Base-by-base conservation (phyloP, 2,113 vertebrate genomes). In the Willisornis vidua region DNA sequence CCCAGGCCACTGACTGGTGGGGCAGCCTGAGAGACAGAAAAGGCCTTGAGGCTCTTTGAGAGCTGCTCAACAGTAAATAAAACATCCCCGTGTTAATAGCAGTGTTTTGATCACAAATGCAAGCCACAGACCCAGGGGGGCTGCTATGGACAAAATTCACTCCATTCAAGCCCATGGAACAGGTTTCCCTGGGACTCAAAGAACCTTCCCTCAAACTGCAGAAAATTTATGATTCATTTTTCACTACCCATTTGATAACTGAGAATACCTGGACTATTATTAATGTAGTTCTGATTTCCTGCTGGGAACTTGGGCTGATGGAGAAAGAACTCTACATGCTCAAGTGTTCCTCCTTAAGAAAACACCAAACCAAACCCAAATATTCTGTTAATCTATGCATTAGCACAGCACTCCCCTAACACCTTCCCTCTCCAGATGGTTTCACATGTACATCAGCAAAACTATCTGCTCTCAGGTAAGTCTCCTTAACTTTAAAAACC, bases 321-420 rank as follows among this genome's bases (percentile, higher is more conserved):
- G 8, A 31, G 43, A 81, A 83, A 71, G 63, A 82, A 31, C 0
- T 41, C 41, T 41, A 41, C 41, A 12, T 41, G 41, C 14, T 41
- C 41, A 41, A 72, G 46, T n/a, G 18, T 45, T 71, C 19, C 58
- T 59, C 28, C 33, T 84, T 18, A 35, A 79, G 76, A 63, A 35
- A 49, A 1, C 0, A 3, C 7, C 5, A 10, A 35, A 33, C n/a
- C 62, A 49, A 52, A 19, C 2, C 45, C 19, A 67, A 51, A 31
- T 8, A 37, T 48, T 46, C 72, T 61, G 37, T 11, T 46, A 28
- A 58, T 45, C 23, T 37, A 3, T 68, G 7, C 14, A 10, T 63
- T 73, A 31, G 20, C 1, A 2, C 14, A 61, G 4, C 23, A 10
- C 14, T 79, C 15, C 25, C 62, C 17, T 72, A 43, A 43, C 13